Base-by-base conservation (phyloP, 1,140 invertebrate species). In the Trialeurodes vaporariorum region DNA sequence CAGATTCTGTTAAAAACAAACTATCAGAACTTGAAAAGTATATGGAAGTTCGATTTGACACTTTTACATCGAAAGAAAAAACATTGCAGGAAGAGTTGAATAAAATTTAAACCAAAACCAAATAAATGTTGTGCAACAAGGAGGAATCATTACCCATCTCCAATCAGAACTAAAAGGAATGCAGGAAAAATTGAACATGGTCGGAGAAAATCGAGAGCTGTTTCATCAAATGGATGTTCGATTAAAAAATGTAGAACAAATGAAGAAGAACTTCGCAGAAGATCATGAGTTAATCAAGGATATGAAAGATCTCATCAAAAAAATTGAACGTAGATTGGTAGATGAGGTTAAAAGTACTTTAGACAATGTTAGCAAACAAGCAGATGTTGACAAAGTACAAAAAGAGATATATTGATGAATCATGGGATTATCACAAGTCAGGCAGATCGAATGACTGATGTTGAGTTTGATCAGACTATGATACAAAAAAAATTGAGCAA, bases 381-480 rank as follows among this genome's bases (percentile, higher is more conserved):
- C 21, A 27, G 34, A 11, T 13, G 63, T 12, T 25, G 13, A 9
- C n/a, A 25, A 27, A 12, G 9, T 11, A 64, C 11, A 25, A 25
- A 21, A 25, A 23, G n/a, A 23, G 11, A 62, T 23, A 12, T 12
- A 9, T 23, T 9, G n/a, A 62, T 23, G 61, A 62, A 21, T 64
- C 13, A n/a, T 64, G 63, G 63, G 23, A 64, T 27, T 21, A 64
- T 25, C 63, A 25, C 9, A 27, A 64, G 63, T 27, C n/a, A 25
- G 63, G 21, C 26, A 24, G 21, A 13, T 9, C 40, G 11, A 27
- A 64, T 27, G 24, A 64, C 21, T 27, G 21, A 64, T 64, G 26
- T 13, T 27, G 40, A 25, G 25, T 27, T n/a, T n/a, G n/a, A n/a
- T n/a, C n/a, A n/a, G n/a, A n/a, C n/a, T n/a, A n/a, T n/a, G n/a